phyloP scores from a whole-genome alignment of 2,888 invertebrate species.

The Epirrhoe alternata region DNA sequence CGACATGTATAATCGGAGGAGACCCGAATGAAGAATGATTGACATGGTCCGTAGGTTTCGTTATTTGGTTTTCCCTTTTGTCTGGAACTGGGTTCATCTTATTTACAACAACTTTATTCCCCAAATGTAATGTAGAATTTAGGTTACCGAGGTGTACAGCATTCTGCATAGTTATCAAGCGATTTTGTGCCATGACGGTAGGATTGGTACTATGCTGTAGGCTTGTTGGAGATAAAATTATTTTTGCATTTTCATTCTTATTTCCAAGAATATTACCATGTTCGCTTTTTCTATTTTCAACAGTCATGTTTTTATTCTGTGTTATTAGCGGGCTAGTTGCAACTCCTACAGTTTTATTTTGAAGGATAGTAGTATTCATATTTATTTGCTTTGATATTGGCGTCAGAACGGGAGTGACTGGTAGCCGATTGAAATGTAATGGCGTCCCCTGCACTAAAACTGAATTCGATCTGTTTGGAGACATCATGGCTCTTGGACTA shows the following conservation, averaged over 20 bases:
- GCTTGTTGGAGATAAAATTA: slow-evolving; percentile 73
- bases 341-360: slow-evolving; percentile 64
- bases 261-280: slow-evolving; percentile 57
- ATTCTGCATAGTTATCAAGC: slow-evolving; percentile 77
- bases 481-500: slow-evolving; percentile 72
- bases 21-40: slow-evolving; percentile 61
- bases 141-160: slow-evolving; percentile 68
- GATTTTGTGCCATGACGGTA: slow-evolving; percentile 77
- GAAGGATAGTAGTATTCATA: slow-evolving; percentile 74
- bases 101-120: slow-evolving; percentile 73
- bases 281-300: slow-evolving; percentile 68
- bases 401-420: slow-evolving; percentile 84
- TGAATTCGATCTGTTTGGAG: slow-evolving; percentile 77
- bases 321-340: slow-evolving; percentile 60
- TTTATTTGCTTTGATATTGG: slow-evolving; percentile 85
- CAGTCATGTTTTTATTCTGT: slow-evolving; percentile 71
- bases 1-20: slow-evolving; percentile 71
- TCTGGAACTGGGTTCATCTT: slow-evolving; percentile 65
- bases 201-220: slow-evolving; percentile 69
- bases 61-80: slow-evolving; percentile 65
- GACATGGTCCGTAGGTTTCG: slow-evolving; percentile 64
- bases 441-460: slow-evolving; percentile 77
- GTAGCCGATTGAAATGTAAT: slow-evolving; percentile 82
- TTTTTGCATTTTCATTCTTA: slow-evolving; percentile 68
- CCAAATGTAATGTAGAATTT: slow-evolving; percentile 66